Evolutionary conservation across 2,888 invertebrate genomes (phyloP).

Genomic region (Cataglyphis altisquamis): DNA sequence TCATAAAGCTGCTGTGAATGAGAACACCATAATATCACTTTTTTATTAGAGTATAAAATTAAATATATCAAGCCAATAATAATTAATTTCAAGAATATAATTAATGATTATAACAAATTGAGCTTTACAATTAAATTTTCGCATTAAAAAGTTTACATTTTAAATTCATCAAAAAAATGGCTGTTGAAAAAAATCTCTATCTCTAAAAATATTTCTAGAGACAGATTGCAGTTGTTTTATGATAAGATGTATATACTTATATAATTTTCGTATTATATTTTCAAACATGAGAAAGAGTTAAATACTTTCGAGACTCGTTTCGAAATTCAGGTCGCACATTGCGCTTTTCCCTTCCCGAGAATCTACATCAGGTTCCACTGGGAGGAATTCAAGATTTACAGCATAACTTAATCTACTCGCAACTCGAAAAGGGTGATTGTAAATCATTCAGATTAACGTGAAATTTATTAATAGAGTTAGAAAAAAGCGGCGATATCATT

Average conservation of each 20-base stretch:
- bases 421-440: slow-evolving; percentile 69
- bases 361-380: slow-evolving; percentile 35
- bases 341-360: slow-evolving; percentile 45
- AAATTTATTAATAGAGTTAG: slow-evolving; percentile 68
- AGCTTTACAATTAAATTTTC: neutral
- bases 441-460: slow-evolving; percentile 68
- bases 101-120: neutral
- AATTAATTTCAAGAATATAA: neutral
- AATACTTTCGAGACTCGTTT: neutral
- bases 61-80: neutral
- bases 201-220: neutral
- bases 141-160: neutral
- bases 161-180: no score
- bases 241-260: neutral
- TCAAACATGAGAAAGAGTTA: neutral
- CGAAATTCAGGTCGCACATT: slow-evolving; percentile 18
- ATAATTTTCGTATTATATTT: slow-evolving; percentile 8
- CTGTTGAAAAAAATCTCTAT: no score
- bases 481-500: slow-evolving; percentile 31
- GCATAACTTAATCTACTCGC: slow-evolving; percentile 73
- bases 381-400: slow-evolving; percentile 75
- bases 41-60: neutral
- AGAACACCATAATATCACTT: neutral
- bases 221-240: neutral
- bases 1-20: neutral